Base-by-base conservation (phyloP, 2,888 invertebrate species). In the Metalampra italica region DNA sequence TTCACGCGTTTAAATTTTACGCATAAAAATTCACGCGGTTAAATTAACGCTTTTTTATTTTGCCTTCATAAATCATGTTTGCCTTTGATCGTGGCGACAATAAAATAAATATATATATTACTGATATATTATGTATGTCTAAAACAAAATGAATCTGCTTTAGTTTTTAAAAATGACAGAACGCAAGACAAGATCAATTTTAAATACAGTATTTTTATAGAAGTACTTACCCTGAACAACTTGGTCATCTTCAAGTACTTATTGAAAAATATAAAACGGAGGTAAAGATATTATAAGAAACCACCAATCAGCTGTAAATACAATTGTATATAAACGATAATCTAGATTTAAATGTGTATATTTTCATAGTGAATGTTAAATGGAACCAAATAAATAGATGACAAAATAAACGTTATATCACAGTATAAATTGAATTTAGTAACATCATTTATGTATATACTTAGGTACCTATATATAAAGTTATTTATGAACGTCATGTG, bases 361-460 rank as follows among this genome's bases (percentile, higher is more conserved):
- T 89, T 88, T 88, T 89, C 84, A 82, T 88, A 88, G 84, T 82
- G 63, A 77, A 78, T 82, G 82, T 87, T 85, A 85, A 88, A 82
- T 76, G 82, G 88, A 88, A 87, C 87, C 87, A 89, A 86, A 79
- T 82, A 83, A 84, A 64, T 79, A 82, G 72, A 64, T 56, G 55
- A 57, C 56, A 55, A 62, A 62, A 58, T 44, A 48, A 48, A 45
- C 37, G 46, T 44, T 43, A 44, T 48, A 53, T 52, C 52, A 50
- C 52, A 53, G 51, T 49, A 50, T 43, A 46, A 47, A 49, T 47
- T 52, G 36, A 36, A 39, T 39, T 13, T 48, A 45, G 43, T 22
- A 22, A 22, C 22, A 22, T 22, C 22, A 22, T 22, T n/a, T 52
- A 52, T 49, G 29, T 30, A 45, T 48, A 49, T 55, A 49, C 43